Evolutionary conservation across 2,797 vertebrate species (phyloP).

Genomic region (Gallinago nigripennis): DNA sequence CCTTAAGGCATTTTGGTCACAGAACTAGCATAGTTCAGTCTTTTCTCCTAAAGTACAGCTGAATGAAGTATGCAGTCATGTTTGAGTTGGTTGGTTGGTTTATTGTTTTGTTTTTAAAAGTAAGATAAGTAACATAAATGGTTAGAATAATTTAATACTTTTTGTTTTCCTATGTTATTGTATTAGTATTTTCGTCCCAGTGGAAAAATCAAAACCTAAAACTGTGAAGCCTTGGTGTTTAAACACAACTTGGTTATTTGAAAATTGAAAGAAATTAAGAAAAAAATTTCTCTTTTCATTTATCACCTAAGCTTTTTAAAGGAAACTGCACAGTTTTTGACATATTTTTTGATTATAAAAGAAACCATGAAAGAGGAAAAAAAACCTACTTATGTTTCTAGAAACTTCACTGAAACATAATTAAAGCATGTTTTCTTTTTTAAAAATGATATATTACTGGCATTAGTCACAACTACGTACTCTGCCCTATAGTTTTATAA

Average conservation of each 20-base stretch:
- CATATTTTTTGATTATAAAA: not conserved
- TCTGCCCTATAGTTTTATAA: not conserved
- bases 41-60: not conserved
- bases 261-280: not conserved
- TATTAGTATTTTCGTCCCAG: not conserved
- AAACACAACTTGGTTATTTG: not conserved
- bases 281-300: fast-evolving
- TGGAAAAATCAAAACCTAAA: not conserved
- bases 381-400: fast-evolving
- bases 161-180: not conserved
- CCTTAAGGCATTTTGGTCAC: not conserved
- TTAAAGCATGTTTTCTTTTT: not conserved
- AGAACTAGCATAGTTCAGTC: not conserved
- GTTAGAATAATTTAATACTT: not conserved
- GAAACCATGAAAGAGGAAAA: not conserved
- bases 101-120: not conserved
- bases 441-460: not conserved
- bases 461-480: not conserved
- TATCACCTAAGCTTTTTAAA: not conserved
- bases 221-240: not conserved
- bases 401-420: not conserved
- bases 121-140: not conserved
- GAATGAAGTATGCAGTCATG: not conserved
- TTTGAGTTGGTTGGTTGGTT: not conserved
- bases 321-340: not conserved